Conservation (phyloP, 2,113 vertebrate genomes). For the Odocoileus virginianus region DNA sequence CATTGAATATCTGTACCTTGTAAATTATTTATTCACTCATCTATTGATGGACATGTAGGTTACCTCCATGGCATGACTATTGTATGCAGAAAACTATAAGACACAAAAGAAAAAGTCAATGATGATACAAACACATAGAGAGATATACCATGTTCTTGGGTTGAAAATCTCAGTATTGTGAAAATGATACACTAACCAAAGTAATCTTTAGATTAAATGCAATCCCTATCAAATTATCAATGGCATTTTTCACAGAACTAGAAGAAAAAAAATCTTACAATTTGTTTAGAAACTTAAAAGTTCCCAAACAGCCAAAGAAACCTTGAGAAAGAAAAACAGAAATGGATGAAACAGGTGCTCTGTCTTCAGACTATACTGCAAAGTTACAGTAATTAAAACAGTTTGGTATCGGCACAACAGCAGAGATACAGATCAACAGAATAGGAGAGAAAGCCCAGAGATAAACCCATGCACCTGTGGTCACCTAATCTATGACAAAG, state of each 20-base stretch:
- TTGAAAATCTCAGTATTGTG: neutral
- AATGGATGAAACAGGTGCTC: neutral
- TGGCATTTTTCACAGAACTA: neutral
- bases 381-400: neutral
- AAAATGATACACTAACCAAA: neutral
- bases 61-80: neutral
- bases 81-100: neutral
- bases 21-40: neutral
- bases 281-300: neutral
- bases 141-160: neutral
- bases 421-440: neutral
- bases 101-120: neutral
- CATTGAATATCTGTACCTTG: neutral
- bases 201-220: neutral
- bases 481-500: neutral
- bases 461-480: neutral
- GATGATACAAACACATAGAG: neutral
- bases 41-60: neutral
- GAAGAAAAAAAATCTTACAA: neutral
- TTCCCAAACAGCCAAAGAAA: neutral
- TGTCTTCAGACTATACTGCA: neutral
- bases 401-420: neutral
- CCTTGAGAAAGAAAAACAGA: neutral
- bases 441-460: neutral
- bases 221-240: neutral